These are phyloP conservation scores for Microtus oregoni DNA, from an alignment of 2,113 vertebrate genomes.

Conservation along the genomic window DNA sequence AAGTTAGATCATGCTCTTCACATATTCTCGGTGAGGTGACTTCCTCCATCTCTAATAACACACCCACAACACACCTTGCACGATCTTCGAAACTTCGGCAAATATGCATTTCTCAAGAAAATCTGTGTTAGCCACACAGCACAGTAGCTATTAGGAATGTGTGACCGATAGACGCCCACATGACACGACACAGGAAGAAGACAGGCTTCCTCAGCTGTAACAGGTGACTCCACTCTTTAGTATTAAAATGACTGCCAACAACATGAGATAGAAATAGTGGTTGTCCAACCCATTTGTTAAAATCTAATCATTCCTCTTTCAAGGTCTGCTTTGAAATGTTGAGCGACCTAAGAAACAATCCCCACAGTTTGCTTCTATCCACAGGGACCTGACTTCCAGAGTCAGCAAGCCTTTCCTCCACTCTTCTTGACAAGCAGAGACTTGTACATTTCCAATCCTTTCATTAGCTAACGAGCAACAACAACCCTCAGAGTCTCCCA, in stretches of 20 bases:
- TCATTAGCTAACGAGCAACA: background rate
- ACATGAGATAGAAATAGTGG: constrained; percentile 21
- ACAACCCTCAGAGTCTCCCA: background rate
- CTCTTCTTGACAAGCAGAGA: background rate
- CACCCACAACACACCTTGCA: background rate
- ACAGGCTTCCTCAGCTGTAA: constrained; percentile 18
- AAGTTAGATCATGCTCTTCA: constrained; percentile 27
- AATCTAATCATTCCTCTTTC: constrained; percentile 17
- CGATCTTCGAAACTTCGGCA: constrained; percentile 1
- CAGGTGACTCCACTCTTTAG: background rate
- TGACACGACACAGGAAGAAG: background rate
- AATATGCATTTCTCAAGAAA: background rate
- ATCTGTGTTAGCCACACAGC: background rate
- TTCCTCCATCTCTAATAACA: background rate
- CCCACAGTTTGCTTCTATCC: background rate
- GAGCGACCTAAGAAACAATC: constrained; percentile 11
- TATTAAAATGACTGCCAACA: constrained; percentile 34
- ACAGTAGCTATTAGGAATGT: background rate
- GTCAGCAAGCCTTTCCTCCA: background rate
- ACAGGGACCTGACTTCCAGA: background rate
- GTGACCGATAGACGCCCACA: background rate
- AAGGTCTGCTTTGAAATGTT: constrained; percentile 6
- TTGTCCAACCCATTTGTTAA: constrained; percentile 31
- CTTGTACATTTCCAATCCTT: background rate
- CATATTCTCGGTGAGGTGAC: constrained; percentile 12